These are phyloP conservation scores for Chrysolina haemoptera DNA, from an alignment of 2,888 invertebrate genomes.

Conservation along the genomic window DNA sequence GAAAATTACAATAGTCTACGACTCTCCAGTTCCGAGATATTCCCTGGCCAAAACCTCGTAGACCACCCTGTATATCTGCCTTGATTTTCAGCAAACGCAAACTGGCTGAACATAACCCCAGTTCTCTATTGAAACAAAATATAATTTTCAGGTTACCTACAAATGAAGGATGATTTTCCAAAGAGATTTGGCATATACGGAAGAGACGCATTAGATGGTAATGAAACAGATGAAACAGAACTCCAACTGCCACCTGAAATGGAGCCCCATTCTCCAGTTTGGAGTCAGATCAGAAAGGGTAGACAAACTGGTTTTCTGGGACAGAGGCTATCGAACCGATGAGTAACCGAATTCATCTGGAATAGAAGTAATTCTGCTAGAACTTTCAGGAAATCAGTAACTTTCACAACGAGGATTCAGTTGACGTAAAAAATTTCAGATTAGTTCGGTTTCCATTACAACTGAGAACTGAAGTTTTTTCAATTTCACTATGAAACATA, in stretches of 20 bases:
- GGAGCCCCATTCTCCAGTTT: constrained; percentile 67
- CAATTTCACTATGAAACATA: neutral
- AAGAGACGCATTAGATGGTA: constrained; percentile 59
- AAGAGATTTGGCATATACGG: constrained; percentile 65
- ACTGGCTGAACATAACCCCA: too few species aligned
- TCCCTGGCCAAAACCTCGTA: too few species aligned
- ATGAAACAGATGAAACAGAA: constrained; percentile 60
- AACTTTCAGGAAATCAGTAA: too few species aligned
- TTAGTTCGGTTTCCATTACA: neutral
- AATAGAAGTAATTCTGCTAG: neutral
- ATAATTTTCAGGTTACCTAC: constrained; percentile 53
- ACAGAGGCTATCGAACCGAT: constrained; percentile 18
- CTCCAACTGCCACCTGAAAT: constrained; percentile 59
- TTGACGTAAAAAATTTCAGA: neutral
- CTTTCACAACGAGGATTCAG: too few species aligned
- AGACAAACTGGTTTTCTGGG: constrained; percentile 42
- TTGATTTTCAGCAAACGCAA: too few species aligned
- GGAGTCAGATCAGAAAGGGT: constrained; percentile 69
- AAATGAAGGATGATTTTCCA: constrained; percentile 58
- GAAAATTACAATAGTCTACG: too few species aligned
- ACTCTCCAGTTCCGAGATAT: too few species aligned
- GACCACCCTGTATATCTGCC: too few species aligned
- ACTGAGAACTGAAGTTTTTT: constrained; percentile 2
- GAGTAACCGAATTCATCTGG: constrained; percentile 6
- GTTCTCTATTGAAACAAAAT: constrained; percentile 18